Evolutionary conservation across 1,140 invertebrate species (phyloP), one percentile per base, ranked within the genome.

Genomic region (Monochamus saltuarius): DNA sequence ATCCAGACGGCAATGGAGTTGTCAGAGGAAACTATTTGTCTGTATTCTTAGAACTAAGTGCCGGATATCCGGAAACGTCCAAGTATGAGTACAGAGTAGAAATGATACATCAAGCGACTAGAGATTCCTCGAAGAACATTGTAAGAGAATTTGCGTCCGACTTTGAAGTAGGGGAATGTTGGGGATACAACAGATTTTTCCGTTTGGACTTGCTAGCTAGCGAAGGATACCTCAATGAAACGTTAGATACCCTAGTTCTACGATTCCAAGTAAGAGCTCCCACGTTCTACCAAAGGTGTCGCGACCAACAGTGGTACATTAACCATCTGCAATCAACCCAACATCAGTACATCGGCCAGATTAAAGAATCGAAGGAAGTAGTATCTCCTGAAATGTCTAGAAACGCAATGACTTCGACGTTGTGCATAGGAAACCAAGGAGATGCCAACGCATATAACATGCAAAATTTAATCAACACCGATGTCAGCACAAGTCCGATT

Each of bases 151-250:
- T 95, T 79, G 92, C 93, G 0, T 95, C 92, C 0, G 93, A 96
- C 79, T 96, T 97, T 82, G 93, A 95, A 80, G 91, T 95, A 59
- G 93, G 92, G 17, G 94, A 97, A 81, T 97, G 93, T 73, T 96
- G 93, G 94, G 94, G 94, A 4, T 97, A 96, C 74, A 97, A 96
- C 75, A 80, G 93, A 59, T 97, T 97, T 78, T 97, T 95, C 76
- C 80, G 92, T 53, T 81, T 97, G 47, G 93, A 95, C 80, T 80
- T 94, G 40, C 81, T 97, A 6, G 91, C 90, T 13, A 90, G 86
- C 67, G 93, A 96, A 81, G 93, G 94, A 0, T 97, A 94, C 75
- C 79, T 89, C 47, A 88, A 90, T 71, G 85, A 85, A 0, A 84
- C 87, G 57, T 80, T 83, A 9, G 89, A 91, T 72, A 89, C 87